Evolutionary conservation across 2,797 vertebrate species (phyloP), one percentile per base, ranked within the genome.

Genomic region (Megaceryle alcyon): DNA sequence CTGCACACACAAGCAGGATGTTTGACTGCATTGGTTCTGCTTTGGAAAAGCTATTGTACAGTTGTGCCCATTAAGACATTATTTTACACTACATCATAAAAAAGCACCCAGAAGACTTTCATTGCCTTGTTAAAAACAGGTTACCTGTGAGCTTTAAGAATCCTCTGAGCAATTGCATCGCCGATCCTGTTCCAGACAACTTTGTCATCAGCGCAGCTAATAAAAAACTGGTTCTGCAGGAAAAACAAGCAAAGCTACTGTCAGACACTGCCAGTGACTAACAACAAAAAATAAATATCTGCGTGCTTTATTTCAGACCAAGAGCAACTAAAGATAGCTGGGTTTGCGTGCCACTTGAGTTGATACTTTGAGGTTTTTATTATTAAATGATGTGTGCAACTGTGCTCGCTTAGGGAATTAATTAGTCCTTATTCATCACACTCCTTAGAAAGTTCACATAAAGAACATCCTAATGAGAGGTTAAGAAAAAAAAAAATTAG

Each of bases 201-300:
- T 95, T 97, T 98, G 97, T 99, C 98, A 96, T 99, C 99, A 6
- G 99, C 98, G 26, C 99, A 99, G 98, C 99, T 99, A 98, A 99
- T 99, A 94, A 99, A 99, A 96, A 99, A 99, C 97, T 99, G 99
- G 97, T 99, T 99, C 99, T 99, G 93, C 72, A 93, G 94, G 90
- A 92, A 94, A 88, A 80, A 84, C 76, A 94, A 77, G 87, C 43
- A 88, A 64, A 93, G 71, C 78, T 82, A 33, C 77, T 73, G 72
- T 94, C 90, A 97, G 70, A 39, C n/a, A 31, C 43, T 39, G 75
- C 71, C 71, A 91, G 79, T 9, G 8, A 90, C 6, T 4, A 84
- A 46, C 33, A 49, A 23, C 66, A 33, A 81, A 70, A 44, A 51
- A 51, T 6, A 29, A 53, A 19, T 18, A 53, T 11, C 18, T 78